Evolutionary conservation across 2,113 vertebrate species (phyloP), one percentile per base, ranked within the genome.

Genomic region (Apus apus): DNA sequence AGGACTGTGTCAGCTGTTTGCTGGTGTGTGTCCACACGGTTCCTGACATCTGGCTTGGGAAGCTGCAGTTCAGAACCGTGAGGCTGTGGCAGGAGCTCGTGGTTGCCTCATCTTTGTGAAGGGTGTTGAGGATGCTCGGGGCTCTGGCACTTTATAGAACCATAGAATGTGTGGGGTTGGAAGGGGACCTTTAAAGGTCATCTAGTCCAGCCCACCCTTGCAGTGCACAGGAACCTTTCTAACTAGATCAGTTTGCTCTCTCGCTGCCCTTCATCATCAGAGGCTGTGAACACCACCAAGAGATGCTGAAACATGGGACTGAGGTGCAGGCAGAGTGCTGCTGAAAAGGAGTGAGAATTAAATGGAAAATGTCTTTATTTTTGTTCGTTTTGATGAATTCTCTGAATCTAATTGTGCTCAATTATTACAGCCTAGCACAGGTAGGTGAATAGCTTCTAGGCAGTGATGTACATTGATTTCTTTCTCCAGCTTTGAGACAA

Each of bases 371-470:
- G 36, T 54, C 94, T 94, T 93, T 73, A 57, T 61, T 94, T 97
- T 72, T 87, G 77, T 94, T 97, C 86, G 11, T 65, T 94, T 73
- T 93, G 97, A 96, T 96, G 92, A 96, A 94, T 97, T 90, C 90
- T 93, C 93, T 65, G 94, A 34, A 40, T 93, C 97, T 98, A 97
- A 98, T 97, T 98, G 97, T 68, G 29, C 91, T 97, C 96, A 84
- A 81, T 97, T 97, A 93, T 95, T 85, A 43, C 90, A 51, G 75
- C 87, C 97, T 81, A 11, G 91, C n/a, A 27, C 95, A 87, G 97
- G 84, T 92, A 97, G 97, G 95, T 79, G 97, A 94, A 87, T 72
- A 71, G 83, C 97, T 97, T 93, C 73, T 85, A 88, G 97, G 96
- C 95, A 86, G 90, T 89, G 92, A 89, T 93, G 92, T 83, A 18